Conservation (phyloP, 1,140 invertebrate species). For the Nebria ingens region DNA sequence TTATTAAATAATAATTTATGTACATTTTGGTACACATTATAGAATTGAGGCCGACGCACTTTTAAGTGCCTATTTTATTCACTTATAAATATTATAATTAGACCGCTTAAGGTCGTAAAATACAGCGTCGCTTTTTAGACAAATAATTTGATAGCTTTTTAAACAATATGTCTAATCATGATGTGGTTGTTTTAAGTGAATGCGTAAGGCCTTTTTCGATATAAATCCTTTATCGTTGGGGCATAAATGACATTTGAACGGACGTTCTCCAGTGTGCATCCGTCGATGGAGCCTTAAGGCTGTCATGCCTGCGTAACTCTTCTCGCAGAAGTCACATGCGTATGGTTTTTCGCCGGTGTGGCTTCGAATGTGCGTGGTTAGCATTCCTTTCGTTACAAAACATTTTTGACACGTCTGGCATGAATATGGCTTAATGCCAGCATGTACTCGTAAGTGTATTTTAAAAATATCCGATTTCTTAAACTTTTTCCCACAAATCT, state of each 20-base stretch:
- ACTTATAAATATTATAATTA: no score
- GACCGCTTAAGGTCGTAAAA: no score
- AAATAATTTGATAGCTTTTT: no score
- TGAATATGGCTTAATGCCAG: slow-evolving; percentile 13
- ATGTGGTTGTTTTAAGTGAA: slow-evolving; percentile 1
- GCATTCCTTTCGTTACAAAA: background rate
- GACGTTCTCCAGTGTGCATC: slow-evolving; percentile 47
- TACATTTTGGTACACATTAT: no score
- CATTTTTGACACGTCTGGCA: slow-evolving; percentile 13
- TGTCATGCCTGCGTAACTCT: slow-evolving; percentile 39
- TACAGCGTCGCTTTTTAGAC: no score
- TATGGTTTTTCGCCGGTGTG: slow-evolving; percentile 39
- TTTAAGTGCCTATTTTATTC: no score
- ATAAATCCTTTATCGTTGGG: background rate
- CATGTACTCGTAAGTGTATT: slow-evolving; percentile 12
- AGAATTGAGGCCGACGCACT: no score
- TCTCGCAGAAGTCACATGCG: slow-evolving; percentile 39
- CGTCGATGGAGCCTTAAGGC: slow-evolving; percentile 51
- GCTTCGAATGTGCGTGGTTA: slow-evolving; percentile 29
- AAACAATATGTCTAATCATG: no score
- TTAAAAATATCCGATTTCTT: slow-evolving; percentile 18
- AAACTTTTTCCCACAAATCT: slow-evolving; percentile 39
- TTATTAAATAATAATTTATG: no score
- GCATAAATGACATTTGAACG: slow-evolving; percentile 51
- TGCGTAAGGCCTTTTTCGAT: background rate